These are phyloP conservation scores for Fratercula arctica DNA, from an alignment of 2,797 vertebrate genomes.

Conservation along the genomic window DNA sequence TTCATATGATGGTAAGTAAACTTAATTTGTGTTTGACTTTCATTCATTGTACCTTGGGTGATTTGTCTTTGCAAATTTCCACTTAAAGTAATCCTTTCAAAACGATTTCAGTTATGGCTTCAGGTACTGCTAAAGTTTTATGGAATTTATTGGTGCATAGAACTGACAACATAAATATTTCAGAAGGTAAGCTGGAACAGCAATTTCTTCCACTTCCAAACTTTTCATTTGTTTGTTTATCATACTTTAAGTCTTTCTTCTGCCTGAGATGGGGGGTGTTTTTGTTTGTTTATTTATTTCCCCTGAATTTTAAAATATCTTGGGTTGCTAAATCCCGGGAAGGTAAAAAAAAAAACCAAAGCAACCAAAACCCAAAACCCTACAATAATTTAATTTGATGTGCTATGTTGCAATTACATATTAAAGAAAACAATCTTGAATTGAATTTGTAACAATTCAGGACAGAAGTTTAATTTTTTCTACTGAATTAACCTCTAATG, in stretches of 20 bases:
- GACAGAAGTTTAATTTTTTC: not conserved
- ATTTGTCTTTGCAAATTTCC: not conserved
- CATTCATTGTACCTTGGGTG: not conserved
- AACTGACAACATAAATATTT: not conserved
- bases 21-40: not conserved
- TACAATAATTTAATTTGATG: not conserved
- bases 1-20: not conserved
- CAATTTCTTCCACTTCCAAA: not conserved
- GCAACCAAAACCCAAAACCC: fast-evolving
- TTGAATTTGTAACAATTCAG: not conserved
- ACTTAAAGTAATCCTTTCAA: not conserved
- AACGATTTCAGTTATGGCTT: not conserved
- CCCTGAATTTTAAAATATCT: not conserved
- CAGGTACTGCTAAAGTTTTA: not conserved
- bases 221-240: not conserved
- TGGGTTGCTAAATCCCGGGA: not conserved
- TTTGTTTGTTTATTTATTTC: not conserved
- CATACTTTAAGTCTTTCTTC: not conserved
- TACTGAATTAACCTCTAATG: not conserved
- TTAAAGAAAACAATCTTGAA: not conserved
- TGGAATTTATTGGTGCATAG: not conserved
- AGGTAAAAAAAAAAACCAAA: not conserved
- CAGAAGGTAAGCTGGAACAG: not conserved
- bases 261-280: fast-evolving
- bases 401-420: not conserved